Evolutionary conservation across 2,797 vertebrate genomes (phyloP).

Genomic region (Scleropages formosus): DNA sequence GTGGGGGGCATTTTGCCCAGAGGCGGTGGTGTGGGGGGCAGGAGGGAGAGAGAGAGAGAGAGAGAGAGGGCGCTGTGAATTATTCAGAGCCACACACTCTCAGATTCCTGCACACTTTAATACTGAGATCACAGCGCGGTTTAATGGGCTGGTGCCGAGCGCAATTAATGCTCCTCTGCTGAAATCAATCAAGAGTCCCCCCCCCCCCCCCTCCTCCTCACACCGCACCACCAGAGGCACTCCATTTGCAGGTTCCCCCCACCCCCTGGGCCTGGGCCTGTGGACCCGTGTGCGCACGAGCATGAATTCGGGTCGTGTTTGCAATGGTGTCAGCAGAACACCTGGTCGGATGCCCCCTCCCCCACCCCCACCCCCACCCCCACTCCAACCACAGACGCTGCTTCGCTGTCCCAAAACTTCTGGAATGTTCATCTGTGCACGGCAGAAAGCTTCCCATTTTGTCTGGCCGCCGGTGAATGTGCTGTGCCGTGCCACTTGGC

Average conservation of each 20-base stretch:
- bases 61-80: slow-evolving; percentile 51
- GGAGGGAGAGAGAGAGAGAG: not conserved
- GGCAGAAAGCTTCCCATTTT: too few species aligned
- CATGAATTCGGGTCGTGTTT: not conserved
- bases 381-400: too few species aligned
- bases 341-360: not conserved
- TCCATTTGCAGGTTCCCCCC: slow-evolving; percentile 51
- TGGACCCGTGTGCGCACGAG: not conserved
- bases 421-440: too few species aligned
- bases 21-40: not conserved
- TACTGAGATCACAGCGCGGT: slow-evolving; percentile 75
- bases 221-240: slow-evolving; percentile 50
- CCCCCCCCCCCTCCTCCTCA: slow-evolving; percentile 36
- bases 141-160: slow-evolving; percentile 80
- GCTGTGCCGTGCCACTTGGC: too few species aligned
- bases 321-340: not conserved
- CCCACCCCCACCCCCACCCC: not conserved
- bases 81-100: slow-evolving; percentile 65
- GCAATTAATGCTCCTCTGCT: slow-evolving; percentile 79
- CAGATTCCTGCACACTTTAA: slow-evolving; percentile 67
- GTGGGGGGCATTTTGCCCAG: not conserved
- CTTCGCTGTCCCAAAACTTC: too few species aligned
- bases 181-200: slow-evolving; percentile 77
- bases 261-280: slow-evolving; percentile 46
- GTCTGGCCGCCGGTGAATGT: too few species aligned